Evolutionary conservation across 1,140 invertebrate genomes (phyloP).

Genomic region (Pseudomyrmex concolor): DNA sequence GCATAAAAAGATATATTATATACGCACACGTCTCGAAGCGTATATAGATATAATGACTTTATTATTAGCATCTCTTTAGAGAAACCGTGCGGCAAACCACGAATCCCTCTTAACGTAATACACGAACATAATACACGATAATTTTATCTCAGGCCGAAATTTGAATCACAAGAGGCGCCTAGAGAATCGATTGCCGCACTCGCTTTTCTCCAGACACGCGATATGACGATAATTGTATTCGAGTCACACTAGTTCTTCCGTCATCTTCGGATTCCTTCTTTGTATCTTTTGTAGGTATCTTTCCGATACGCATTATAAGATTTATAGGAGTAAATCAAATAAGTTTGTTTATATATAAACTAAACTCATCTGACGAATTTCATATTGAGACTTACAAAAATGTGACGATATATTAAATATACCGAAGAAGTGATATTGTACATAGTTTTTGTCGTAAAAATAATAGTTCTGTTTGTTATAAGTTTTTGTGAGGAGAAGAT

Average conservation of each 20-base stretch:
- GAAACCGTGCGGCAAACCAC: background rate
- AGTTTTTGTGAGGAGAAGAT: background rate
- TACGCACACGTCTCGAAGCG: background rate
- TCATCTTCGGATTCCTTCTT: too few relatives aligned
- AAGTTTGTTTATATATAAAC: too few relatives aligned
- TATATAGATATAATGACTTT: slow-evolving; percentile 23
- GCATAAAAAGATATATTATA: background rate
- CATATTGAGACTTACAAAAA: too few relatives aligned
- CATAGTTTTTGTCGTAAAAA: background rate
- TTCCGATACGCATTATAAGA: too few relatives aligned
- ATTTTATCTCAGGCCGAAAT: slow-evolving; percentile 40
- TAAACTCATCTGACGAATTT: too few relatives aligned
- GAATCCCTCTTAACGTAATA: slow-evolving; percentile 44
- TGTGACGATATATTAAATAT: background rate
- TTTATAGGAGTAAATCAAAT: too few relatives aligned
- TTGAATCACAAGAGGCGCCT: slow-evolving; percentile 43
- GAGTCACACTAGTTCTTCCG: background rate
- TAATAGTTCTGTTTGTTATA: background rate
- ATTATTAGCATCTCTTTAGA: slow-evolving; percentile 28
- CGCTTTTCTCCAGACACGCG: slow-evolving; percentile 28
- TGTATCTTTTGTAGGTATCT: too few relatives aligned
- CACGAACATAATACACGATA: slow-evolving; percentile 25
- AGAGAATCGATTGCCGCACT: slow-evolving; percentile 42
- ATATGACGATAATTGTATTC: slow-evolving; percentile 38
- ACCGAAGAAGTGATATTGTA: background rate